Evolutionary conservation across 2,888 invertebrate genomes (phyloP).

Genomic region (Epistrophella euchroma): DNA sequence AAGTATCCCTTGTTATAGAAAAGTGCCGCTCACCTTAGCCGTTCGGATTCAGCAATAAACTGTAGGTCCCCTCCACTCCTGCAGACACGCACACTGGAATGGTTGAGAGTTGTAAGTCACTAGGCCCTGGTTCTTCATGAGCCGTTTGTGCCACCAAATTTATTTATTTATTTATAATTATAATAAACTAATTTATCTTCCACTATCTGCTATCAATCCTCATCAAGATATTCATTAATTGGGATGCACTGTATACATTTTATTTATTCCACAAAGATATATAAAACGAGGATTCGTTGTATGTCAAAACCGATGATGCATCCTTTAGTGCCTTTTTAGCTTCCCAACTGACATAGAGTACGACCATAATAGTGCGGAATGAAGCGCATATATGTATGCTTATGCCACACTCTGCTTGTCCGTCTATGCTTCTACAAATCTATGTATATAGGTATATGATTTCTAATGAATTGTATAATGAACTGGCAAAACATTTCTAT

Average conservation of each 20-base stretch:
- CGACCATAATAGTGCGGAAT: neutral
- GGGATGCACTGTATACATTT: neutral
- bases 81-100: too few relatives aligned
- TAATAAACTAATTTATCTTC: too few relatives aligned
- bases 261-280: neutral
- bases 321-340: neutral
- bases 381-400: too few relatives aligned
- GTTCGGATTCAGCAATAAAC: too few relatives aligned
- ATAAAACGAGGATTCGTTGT: neutral
- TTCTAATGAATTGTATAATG: constrained; percentile 62
- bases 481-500: constrained; percentile 62
- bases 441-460: neutral
- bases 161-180: too few relatives aligned
- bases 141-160: too few relatives aligned
- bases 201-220: too few relatives aligned
- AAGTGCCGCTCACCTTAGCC: too few relatives aligned
- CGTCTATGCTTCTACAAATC: neutral
- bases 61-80: too few relatives aligned
- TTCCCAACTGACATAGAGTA: constrained; percentile 8
- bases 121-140: too few relatives aligned
- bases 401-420: neutral
- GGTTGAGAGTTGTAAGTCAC: too few relatives aligned
- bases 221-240: neutral
- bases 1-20: too few relatives aligned
- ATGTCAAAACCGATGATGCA: constrained; percentile 9